phyloP scores from a whole-genome alignment of 2,888 invertebrate genomes.

The Agapostemon virescens region DNA sequence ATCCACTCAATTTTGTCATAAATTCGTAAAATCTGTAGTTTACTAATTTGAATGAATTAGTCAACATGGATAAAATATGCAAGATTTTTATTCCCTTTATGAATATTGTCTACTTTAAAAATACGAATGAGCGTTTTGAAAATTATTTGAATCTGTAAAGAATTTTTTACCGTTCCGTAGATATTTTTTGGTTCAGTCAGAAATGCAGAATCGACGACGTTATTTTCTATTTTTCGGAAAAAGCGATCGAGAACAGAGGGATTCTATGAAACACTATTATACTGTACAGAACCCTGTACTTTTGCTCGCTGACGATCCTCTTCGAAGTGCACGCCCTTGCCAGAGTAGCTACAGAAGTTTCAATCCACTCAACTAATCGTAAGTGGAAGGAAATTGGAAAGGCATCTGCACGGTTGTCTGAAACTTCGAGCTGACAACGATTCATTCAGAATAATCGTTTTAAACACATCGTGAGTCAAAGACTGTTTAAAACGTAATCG shows the following conservation, averaged over 20 bases:
- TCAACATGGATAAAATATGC: neutral
- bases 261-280: neutral
- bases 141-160: neutral
- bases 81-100: neutral
- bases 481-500: constrained; percentile 16
- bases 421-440: constrained; percentile 32
- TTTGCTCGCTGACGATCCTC: neutral
- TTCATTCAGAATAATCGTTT: constrained; percentile 29
- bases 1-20: neutral
- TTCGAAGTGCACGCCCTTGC: neutral
- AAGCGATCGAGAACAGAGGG: neutral
- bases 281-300: neutral
- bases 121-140: neutral
- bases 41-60: neutral
- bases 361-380: constrained; percentile 58
- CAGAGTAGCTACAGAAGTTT: constrained; percentile 12
- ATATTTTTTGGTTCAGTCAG: neutral
- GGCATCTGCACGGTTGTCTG: constrained; percentile 22
- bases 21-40: neutral
- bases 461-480: constrained; percentile 20
- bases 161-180: neutral
- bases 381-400: constrained; percentile 55
- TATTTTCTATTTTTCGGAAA: neutral
- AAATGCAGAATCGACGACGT: neutral
- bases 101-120: neutral